Percentiles rank a stretch among this genome's conserved stretches.
Conservation (phyloP, 2,797 vertebrate species). For the Intellagama lesueurii region DNA sequence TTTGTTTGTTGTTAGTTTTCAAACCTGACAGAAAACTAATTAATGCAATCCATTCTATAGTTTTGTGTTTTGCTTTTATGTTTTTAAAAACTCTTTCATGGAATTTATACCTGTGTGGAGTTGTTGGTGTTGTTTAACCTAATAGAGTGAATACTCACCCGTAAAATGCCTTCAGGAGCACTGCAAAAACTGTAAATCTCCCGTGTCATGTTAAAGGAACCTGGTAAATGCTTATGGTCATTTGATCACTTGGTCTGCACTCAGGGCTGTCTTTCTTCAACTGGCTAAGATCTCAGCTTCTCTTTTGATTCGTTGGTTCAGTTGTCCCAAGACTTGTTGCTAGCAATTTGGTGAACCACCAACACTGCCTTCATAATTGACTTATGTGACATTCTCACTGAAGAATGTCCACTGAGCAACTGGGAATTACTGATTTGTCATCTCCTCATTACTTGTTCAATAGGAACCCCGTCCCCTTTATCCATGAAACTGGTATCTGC, state of each 20-base stretch:
- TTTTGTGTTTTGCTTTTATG: too few species aligned
- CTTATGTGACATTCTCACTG: not conserved
- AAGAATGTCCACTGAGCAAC: too few species aligned
- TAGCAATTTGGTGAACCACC: not conserved
- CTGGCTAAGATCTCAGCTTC: not conserved
- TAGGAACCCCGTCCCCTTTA: too few species aligned
- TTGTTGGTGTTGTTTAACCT: too few species aligned
- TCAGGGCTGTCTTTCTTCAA: not conserved
- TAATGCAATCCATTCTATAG: not conserved
- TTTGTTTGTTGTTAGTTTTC: not conserved
- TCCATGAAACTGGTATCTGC: too few species aligned
- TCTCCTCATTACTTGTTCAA: too few species aligned
- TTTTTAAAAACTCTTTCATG: not conserved
- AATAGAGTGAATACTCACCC: too few species aligned
- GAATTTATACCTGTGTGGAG: not conserved
- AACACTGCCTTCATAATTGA: not conserved
- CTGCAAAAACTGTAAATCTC: too few species aligned
- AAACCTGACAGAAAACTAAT: not conserved
- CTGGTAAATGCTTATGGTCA: not conserved
- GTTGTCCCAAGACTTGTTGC: not conserved
- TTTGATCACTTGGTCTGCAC: not conserved
- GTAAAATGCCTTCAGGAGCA: not conserved
- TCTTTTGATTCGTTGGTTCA: not conserved
- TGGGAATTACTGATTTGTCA: too few species aligned
- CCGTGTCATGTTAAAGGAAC: not conserved